A percentile compares a stretch with the other conserved stretches of the same genome.
These are phyloP conservation scores for Drosophila setosimentum DNA, from an alignment of 2,888 invertebrate genomes.

Conservation along the genomic window DNA sequence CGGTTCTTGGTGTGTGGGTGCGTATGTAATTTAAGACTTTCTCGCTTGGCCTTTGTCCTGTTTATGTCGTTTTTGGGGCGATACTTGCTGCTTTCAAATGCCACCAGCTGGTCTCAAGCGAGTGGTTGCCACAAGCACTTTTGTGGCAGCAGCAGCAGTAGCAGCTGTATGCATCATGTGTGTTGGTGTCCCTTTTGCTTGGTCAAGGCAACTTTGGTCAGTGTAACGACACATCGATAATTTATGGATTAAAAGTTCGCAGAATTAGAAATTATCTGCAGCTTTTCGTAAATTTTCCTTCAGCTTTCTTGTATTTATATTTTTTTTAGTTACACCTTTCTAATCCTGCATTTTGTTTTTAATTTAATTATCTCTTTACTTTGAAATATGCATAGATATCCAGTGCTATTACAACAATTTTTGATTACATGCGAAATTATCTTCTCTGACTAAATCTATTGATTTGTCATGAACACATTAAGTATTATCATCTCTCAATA, in stretches of 20 bases:
- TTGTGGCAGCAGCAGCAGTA: neutral
- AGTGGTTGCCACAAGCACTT: conserved; percentile 6
- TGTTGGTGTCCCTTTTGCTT: conserved; percentile 21
- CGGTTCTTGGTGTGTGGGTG: conserved; percentile 73
- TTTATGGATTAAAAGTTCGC: neutral
- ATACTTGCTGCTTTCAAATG: conserved; percentile 41
- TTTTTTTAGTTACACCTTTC: neutral
- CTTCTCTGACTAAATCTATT: neutral
- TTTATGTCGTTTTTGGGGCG: conserved; percentile 50
- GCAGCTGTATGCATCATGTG: conserved; percentile 19
- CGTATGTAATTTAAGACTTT: conserved; percentile 78
- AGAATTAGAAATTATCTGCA: neutral
- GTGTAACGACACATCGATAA: conserved; percentile 2
- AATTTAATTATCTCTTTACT: neutral
- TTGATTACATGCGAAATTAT: neutral
- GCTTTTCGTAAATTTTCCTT: neutral
- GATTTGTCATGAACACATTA: neutral
- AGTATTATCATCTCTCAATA: neutral
- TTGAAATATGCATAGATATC: neutral
- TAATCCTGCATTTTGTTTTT: neutral
- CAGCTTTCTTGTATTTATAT: neutral
- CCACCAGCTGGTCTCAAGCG: conserved; percentile 62
- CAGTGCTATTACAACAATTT: neutral
- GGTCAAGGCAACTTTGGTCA: neutral
- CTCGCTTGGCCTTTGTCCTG: conserved; percentile 56